Evolutionary conservation across 53 echinoderm and acorn worm species (phyloP), one percentile per base, ranked within the genome.

Genomic region (Hippasteria phrygiana): DNA sequence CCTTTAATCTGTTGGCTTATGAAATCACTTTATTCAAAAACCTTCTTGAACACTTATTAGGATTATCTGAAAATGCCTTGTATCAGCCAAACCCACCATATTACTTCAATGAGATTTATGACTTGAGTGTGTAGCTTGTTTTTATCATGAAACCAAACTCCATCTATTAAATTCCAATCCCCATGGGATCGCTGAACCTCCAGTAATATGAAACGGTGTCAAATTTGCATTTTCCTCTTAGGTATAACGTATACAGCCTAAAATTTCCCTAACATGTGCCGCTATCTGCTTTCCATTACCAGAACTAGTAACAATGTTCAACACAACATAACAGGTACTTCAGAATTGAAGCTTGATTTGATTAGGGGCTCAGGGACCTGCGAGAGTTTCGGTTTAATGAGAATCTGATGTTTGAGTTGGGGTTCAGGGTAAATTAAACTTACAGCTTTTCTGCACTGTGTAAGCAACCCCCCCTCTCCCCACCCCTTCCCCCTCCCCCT

Each of bases 241-340:
- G 17, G 32, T 43, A 46, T 29, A 17, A 28, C 13, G 81, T 35
- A 50, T 48, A 37, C 36, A 38, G 47, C 12, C 20, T 1, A 45
- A 31, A 51, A 8, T n/a, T 17, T 46, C 34, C 51, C 85, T 53
- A 9, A 71, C 71, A 71, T 14, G 18, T 24, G 20, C 32, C 20
- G 10, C 45, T 85, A 50, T 50, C 70, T 85, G 85, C 18, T 85
- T 36, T 34, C 36, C 85, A 85, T 85, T 85, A 85, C 38, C 26
- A 46, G 1, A 2, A 17, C 50, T 24, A 14, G 31, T 71, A 18
- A 13, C 37, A 48, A 37, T 54, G 85, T 71, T 75, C 31, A 50
- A 50, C 35, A 47, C 50, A 11, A 29, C 29, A 36, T 34, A 38
- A 26, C 46, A 9, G 45, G 24, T 48, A 34, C 56, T 78, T 78